Evolutionary conservation across 2,113 vertebrate genomes (phyloP), one percentile per base, ranked within the genome.

Genomic region (Halcyon malimbica): DNA sequence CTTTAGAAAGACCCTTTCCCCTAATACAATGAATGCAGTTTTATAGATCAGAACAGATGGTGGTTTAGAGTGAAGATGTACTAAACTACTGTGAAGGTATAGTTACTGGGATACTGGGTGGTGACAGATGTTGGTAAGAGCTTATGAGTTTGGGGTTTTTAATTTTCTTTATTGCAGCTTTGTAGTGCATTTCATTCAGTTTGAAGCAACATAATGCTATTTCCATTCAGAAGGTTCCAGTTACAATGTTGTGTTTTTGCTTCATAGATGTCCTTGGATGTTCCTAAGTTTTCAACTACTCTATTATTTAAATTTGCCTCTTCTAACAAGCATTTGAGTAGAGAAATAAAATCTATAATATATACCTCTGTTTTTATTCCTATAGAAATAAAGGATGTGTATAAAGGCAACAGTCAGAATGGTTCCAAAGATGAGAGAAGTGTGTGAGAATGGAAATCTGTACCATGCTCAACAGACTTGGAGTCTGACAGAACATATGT

Each of bases 21-120:
- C 57, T 53, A 26, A 53, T 59, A 46, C 41, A 83, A 50, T 53
- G 87, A 93, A 85, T 81, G 29, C 20, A 50, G 9, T 90, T 96
- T 93, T 94, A 85, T 63, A 93, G 67, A 90, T 37, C 18, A 57
- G 76, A 97, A 50, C 96, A 97, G 97, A 97, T 97, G 97, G 96
- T 77, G 31, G 54, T 93, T 96, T 90, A 93, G 59, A 95, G 51
- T 71, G 63, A 93, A 87, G 84, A 90, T 80, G 63, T 75, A 54
- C 48, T 65, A 87, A 97, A 96, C 73, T 64, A 39, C 65, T 56
- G 37, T 81, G 74, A 95, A 97, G 44, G 62, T 94, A 91, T 79
- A 86, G 88, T 94, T 95, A 94, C 73, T 90, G 81, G 24, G 2
- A 85, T 91, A 70, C 68, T 89, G 63, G 74, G 54, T 75, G 24